These are phyloP conservation scores for Natrix natrix DNA, from an alignment of 2,797 vertebrate species.

Conservation along the genomic window DNA sequence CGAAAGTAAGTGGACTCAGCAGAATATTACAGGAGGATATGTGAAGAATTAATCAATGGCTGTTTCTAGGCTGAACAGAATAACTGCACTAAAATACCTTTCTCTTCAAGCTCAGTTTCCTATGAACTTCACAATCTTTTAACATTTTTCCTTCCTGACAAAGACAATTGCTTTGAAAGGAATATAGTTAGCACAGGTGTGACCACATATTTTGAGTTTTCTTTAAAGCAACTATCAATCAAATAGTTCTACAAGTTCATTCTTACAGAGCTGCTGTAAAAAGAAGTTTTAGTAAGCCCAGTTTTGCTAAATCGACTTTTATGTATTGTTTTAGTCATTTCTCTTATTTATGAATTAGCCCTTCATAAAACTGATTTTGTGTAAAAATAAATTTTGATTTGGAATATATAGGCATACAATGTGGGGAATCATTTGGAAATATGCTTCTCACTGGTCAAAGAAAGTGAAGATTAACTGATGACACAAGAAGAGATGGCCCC, in stretches of 20 bases:
- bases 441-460: too few relatives aligned
- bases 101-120: neutral
- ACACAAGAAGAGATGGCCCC: too few relatives aligned
- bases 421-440: too few relatives aligned
- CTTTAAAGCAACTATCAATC: conserved; percentile 14
- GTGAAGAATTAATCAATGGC: neutral
- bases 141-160: neutral
- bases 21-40: neutral
- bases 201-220: conserved; percentile 7
- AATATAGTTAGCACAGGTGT: neutral
- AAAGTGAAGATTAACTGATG: too few relatives aligned
- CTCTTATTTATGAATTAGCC: too few relatives aligned
- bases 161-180: neutral
- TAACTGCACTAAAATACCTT: neutral
- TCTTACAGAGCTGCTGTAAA: neutral
- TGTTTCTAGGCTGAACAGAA: neutral
- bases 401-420: too few relatives aligned
- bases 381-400: too few relatives aligned
- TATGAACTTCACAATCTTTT: neutral
- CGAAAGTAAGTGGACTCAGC: neutral
- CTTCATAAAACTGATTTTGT: too few relatives aligned
- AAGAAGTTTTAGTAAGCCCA: neutral
- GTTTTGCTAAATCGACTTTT: neutral
- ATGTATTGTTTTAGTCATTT: too few relatives aligned
- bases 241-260: neutral